These are phyloP conservation scores for Lineus longissimus DNA, from an alignment of 1,140 invertebrate species.

Conservation along the genomic window DNA sequence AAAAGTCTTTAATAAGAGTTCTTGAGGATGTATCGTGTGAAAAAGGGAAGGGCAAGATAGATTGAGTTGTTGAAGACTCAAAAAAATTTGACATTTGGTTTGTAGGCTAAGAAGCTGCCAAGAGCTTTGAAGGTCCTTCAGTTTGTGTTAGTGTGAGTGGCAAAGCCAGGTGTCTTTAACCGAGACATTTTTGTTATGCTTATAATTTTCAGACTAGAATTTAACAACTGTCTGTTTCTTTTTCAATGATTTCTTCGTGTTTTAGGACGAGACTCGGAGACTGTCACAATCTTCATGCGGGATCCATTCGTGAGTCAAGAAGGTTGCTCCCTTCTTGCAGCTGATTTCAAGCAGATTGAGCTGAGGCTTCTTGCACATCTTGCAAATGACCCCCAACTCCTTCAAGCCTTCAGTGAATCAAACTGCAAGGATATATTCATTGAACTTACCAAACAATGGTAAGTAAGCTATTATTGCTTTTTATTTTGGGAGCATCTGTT, in stretches of 20 bases:
- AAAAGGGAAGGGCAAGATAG: background rate
- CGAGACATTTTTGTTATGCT: background rate
- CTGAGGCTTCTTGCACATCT: conserved; percentile 59
- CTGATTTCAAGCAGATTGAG: conserved; percentile 63
- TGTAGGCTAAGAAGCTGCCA: background rate
- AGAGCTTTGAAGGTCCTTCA: too few relatives aligned
- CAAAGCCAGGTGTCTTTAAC: too few relatives aligned
- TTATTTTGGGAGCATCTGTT: background rate
- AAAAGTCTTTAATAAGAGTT: background rate
- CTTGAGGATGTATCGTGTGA: background rate
- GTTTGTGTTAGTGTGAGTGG: too few relatives aligned
- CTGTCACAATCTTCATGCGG: conserved; percentile 30
- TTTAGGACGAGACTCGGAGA: background rate
- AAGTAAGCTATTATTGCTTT: conserved; percentile 15
- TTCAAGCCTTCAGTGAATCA: conserved; percentile 45
- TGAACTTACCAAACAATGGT: conserved; percentile 58
- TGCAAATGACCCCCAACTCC: conserved; percentile 54
- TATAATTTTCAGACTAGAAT: background rate
- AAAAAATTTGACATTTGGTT: background rate
- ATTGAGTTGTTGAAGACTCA: background rate
- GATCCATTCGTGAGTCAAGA: conserved; percentile 37
- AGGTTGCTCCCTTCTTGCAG: conserved; percentile 35
- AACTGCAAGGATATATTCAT: conserved; percentile 55
- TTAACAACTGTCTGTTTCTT: background rate
- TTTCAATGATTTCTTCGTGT: background rate